These are phyloP conservation scores for Avahi laniger DNA, from an alignment of 2,797 vertebrate genomes.

Conservation along the genomic window DNA sequence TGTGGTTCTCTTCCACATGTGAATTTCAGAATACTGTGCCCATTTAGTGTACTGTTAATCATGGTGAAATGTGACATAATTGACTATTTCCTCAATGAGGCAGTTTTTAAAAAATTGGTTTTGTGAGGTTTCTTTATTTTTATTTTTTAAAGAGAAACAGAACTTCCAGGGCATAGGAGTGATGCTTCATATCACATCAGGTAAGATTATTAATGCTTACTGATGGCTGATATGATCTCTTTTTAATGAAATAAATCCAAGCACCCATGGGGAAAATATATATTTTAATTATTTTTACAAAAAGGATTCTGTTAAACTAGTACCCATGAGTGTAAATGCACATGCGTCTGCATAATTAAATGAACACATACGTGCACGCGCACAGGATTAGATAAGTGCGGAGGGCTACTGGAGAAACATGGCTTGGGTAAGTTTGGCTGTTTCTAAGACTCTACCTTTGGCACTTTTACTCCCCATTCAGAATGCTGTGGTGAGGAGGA, in stretches of 20 bases:
- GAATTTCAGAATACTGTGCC: constrained; percentile 47
- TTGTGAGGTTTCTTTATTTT: constrained; percentile 30
- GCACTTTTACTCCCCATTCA: neutral
- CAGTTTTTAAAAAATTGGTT: constrained; percentile 27
- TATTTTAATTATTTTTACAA: neutral
- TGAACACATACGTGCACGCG: neutral
- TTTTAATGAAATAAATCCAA: constrained; percentile 17
- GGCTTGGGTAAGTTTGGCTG: neutral
- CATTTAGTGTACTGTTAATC: constrained; percentile 45
- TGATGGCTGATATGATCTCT: neutral
- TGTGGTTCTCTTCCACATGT: constrained; percentile 55
- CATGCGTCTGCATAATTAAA: neutral
- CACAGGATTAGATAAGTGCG: neutral
- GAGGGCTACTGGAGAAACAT: neutral
- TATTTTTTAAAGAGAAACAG: constrained; percentile 37
- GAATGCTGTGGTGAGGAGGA: neutral
- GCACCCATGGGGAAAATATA: neutral
- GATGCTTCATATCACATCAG: constrained; percentile 21
- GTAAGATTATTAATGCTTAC: neutral
- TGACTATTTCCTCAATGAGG: constrained; percentile 52
- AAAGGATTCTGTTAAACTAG: neutral
- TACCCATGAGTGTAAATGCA: neutral
- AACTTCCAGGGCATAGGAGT: constrained; percentile 14
- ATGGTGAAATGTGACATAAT: constrained; percentile 37
- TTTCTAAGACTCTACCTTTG: neutral